phyloP scores from a whole-genome alignment of 2,797 vertebrate genomes.

The Anniella stebbinsi region DNA sequence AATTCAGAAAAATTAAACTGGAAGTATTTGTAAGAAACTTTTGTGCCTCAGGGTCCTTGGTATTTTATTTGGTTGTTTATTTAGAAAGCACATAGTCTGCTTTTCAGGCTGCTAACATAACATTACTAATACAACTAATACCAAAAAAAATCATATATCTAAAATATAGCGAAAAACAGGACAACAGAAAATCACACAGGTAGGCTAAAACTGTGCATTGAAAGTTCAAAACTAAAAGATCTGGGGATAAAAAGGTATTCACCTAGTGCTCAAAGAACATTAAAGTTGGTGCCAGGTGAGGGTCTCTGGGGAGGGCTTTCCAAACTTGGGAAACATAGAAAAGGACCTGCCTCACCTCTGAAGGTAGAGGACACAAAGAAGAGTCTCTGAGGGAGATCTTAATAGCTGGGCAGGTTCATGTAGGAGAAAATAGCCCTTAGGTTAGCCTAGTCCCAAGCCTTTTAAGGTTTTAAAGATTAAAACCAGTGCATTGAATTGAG shows the following conservation, averaged over 20 bases:
- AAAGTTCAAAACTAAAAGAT: neutral
- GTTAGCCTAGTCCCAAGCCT: neutral
- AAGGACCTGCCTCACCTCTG: neutral
- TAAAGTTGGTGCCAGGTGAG: neutral
- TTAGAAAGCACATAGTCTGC: neutral
- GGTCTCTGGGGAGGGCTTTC: no score
- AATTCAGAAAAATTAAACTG: neutral
- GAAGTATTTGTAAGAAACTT: neutral
- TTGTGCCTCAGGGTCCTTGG: neutral
- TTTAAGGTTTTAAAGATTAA: neutral
- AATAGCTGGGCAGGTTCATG: neutral
- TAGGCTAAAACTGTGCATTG: neutral
- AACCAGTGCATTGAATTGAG: neutral
- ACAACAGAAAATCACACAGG: neutral
- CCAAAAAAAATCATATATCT: no score
- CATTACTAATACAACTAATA: neutral
- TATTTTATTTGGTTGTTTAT: conserved; percentile 12
- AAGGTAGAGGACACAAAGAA: neutral
- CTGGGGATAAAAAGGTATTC: neutral
- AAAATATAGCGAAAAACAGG: neutral
- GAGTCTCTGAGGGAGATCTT: neutral
- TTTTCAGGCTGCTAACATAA: neutral
- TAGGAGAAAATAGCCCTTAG: neutral
- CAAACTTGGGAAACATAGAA: neutral
- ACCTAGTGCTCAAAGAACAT: neutral